These are phyloP conservation scores for Agapornis canus DNA, from an alignment of 2,797 vertebrate species.

Conservation along the genomic window DNA sequence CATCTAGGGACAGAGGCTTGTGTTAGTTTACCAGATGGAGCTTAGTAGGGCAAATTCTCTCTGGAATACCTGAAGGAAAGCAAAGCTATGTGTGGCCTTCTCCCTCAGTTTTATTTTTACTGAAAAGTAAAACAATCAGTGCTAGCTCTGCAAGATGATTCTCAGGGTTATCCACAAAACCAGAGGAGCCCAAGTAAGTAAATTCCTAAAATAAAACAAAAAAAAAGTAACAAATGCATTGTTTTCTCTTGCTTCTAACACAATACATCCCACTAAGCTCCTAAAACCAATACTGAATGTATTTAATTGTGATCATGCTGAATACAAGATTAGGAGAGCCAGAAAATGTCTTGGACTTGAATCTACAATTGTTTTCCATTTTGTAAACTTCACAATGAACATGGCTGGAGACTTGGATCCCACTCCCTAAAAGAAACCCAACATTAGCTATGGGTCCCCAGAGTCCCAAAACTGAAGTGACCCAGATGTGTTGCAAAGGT, in stretches of 20 bases:
- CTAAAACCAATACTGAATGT: conserved; percentile 40
- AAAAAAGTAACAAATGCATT: not conserved
- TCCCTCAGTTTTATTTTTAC: not conserved
- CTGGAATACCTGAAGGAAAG: not conserved
- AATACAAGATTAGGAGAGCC: conserved; percentile 40
- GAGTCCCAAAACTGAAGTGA: conserved; percentile 5
- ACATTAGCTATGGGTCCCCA: not conserved
- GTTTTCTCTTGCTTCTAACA: conserved; percentile 60
- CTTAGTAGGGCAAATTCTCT: not conserved
- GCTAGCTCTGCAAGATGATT: not conserved
- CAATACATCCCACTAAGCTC: conserved; percentile 52
- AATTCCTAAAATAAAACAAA: conserved; percentile 50
- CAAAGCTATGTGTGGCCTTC: not conserved
- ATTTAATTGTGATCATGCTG: conserved; percentile 61
- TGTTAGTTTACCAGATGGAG: not conserved
- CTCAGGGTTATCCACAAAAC: conserved; percentile 29
- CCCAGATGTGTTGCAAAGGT: conserved; percentile 37
- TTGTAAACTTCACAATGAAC: conserved; percentile 66
- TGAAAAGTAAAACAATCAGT: conserved; percentile 2
- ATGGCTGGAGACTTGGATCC: conserved; percentile 56
- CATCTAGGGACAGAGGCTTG: not conserved
- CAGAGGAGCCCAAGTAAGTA: conserved; percentile 18
- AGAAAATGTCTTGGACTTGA: conserved; percentile 45
- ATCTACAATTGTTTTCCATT: conserved; percentile 66
- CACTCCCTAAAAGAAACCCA: conserved; percentile 2